Conservation (phyloP, 2,888 invertebrate species). For the Limnephilus auricula region DNA sequence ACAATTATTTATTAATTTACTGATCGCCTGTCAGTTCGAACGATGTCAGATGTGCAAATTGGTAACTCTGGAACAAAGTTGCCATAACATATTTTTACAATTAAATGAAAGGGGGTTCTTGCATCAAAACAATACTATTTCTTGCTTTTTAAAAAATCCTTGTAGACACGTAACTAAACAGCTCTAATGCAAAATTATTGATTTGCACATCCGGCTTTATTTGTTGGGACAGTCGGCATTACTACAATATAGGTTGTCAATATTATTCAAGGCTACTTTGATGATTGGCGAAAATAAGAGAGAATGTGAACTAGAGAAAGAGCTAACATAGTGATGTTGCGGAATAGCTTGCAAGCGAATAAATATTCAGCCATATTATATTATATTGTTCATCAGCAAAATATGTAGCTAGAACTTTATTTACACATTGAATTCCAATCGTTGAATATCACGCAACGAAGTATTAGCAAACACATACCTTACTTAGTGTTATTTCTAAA, state of each 20-base stretch:
- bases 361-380: not conserved
- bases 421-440: slow-evolving; percentile 38
- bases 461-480: slow-evolving; percentile 24
- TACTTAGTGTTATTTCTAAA: slow-evolving; percentile 27
- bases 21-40: not conserved
- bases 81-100: not conserved
- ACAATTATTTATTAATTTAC: not conserved
- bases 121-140: not conserved
- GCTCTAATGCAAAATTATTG: not conserved
- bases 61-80: not conserved
- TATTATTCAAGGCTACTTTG: not conserved
- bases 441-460: slow-evolving; percentile 25
- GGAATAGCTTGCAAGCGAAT: not conserved
- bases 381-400: not conserved
- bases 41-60: not conserved
- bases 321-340: not conserved
- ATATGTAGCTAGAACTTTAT: slow-evolving; percentile 20
- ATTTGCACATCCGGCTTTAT: not conserved
- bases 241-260: not conserved
- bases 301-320: not conserved
- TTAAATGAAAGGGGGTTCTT: not conserved
- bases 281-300: not conserved
- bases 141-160: not conserved
- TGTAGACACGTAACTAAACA: not conserved
- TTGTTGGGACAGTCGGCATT: not conserved